A percentile compares a stretch with the other conserved stretches of the same genome.
Conservation (phyloP, 2,888 invertebrate genomes). For the Amblyjoppa fuscipennis region DNA sequence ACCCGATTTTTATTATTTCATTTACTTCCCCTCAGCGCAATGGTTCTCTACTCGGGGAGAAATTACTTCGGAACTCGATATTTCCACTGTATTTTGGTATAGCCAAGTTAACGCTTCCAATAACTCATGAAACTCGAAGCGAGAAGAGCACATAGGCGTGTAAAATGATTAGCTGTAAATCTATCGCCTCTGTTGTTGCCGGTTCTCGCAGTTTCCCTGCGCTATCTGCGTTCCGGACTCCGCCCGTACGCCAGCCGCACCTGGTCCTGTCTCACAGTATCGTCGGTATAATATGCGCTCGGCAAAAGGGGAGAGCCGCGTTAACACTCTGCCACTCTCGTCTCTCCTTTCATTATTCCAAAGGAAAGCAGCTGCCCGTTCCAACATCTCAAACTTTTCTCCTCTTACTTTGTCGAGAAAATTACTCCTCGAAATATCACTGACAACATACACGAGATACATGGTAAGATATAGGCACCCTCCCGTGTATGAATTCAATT, state of each 20-base stretch:
- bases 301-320: constrained; percentile 29
- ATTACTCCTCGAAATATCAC: constrained; percentile 2
- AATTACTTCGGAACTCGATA: not conserved
- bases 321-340: constrained; percentile 32
- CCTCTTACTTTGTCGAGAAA: constrained; percentile 69
- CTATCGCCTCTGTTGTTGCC: constrained; percentile 81
- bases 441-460: no score
- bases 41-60: not conserved
- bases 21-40: no score
- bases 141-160: constrained; percentile 77
- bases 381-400: constrained; percentile 70
- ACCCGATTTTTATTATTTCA: no score
- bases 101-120: constrained; percentile 63
- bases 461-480: not conserved
- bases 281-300: constrained; percentile 56
- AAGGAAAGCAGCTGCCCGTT: constrained; percentile 60
- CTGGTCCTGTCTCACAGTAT: constrained; percentile 66
- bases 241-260: constrained; percentile 60
- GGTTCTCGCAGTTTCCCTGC: constrained; percentile 79
- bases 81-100: constrained; percentile 20
- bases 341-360: constrained; percentile 54
- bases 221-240: constrained; percentile 47
- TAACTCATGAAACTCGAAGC: constrained; percentile 76
- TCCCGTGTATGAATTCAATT: not conserved
- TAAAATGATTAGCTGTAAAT: constrained; percentile 85